Base-by-base conservation (phyloP, 2,113 vertebrate genomes). In the Gymnarchus niloticus region DNA sequence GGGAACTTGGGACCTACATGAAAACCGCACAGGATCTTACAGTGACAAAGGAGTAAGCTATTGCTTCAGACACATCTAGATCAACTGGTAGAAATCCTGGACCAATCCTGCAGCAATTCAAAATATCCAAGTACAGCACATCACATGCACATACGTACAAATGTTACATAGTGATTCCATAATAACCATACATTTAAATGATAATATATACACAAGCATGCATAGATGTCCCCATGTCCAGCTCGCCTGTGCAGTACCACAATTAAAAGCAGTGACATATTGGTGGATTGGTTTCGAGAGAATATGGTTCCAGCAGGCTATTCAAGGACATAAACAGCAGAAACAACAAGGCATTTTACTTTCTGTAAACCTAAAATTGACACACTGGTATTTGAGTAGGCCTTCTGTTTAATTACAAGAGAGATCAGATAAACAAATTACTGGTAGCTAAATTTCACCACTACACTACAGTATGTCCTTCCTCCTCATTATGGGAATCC, bases 1-100 rank as follows among this genome's bases (percentile, higher is more conserved):
- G 46, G 81, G 80, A 86, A 86, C 57, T 86, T 86, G 80, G 85
- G 85, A 82, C 78, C 76, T 85, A 85, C 73, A 85, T 83, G 69
- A 86, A 86, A 52, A 86, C 51, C 85, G 69, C 56, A 81, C 77
- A 49, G 56, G 33, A 82, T 86, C 85, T 83, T 56, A 86, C 85
- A 86, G 10, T 86, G 85, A 86, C 80, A 82, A 25, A 81, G 69
- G 85, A 86, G 46, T 65, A 82, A 37, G 56, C 81, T 61, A 77
- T 21, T 37, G 28, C 56, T 83, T 65, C 84, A 73, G 73, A 46
- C 25, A 46, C 44, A 56, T n/a, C 65, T 73, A 41, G 14, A 73
- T 37, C 33, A 73, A 37, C 65, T 33, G 7, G 14, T 6, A 73
- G 33, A 73, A 41, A 69, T 69, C 33, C 28, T 14, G 28, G 12